Conservation (phyloP, 2,888 invertebrate species). For the Cataglyphis albicans region DNA sequence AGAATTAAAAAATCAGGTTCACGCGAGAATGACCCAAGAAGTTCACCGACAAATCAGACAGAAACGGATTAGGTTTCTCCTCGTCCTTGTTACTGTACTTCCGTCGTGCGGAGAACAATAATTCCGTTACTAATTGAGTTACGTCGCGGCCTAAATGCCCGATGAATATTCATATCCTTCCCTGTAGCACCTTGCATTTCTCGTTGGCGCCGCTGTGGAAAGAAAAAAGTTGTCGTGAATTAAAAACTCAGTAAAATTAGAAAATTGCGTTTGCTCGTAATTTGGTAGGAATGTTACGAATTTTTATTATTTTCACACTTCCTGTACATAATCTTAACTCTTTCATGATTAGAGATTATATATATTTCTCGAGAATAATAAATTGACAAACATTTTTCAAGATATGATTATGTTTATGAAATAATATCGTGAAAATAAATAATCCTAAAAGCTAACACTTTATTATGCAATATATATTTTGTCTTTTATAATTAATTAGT, state of each 20-base stretch:
- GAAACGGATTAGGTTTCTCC: constrained; percentile 65
- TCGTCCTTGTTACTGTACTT: constrained; percentile 68
- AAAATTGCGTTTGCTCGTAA: constrained; percentile 75
- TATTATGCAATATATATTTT: neutral
- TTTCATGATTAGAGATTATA: neutral
- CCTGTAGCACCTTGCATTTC: constrained; percentile 53
- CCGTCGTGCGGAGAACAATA: constrained; percentile 79
- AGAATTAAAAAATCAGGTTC: constrained; percentile 40
- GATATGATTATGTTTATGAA: neutral
- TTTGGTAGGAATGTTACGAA: constrained; percentile 68
- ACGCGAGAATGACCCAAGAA: constrained; percentile 66
- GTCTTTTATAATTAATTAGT: neutral
- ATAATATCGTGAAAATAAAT: neutral
- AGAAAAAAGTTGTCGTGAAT: constrained; percentile 76
- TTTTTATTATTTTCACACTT: constrained; percentile 55
- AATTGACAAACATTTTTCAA: neutral
- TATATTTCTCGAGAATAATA: neutral
- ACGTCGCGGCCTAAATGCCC: constrained; percentile 80
- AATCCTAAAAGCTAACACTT: neutral
- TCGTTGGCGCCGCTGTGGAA: constrained; percentile 55
- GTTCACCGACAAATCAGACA: constrained; percentile 76
- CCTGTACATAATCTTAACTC: constrained; percentile 9
- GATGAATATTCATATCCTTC: constrained; percentile 82
- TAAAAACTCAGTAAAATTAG: constrained; percentile 76
- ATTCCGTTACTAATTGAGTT: constrained; percentile 82